Evolutionary conservation across 2,113 vertebrate species (phyloP), one percentile per base, ranked within the genome.

Genomic region (Zosterops borbonicus): DNA sequence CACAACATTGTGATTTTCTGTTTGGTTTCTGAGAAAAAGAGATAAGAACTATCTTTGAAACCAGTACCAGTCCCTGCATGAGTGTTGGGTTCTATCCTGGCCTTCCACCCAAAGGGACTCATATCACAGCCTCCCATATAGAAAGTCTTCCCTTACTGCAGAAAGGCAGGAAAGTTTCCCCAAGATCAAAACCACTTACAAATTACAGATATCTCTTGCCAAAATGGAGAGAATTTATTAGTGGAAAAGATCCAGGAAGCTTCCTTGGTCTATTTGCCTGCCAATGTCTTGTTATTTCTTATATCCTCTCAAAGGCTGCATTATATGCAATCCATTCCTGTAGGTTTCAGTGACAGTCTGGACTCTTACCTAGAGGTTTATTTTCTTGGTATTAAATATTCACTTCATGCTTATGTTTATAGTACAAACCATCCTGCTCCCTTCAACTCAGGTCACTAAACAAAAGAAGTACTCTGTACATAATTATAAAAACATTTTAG

Each of bases 1-100:
- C 47, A 83, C 39, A 93, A 46, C 68, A 41, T 46, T 65, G 27
- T 93, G 79, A 92, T 88, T 93, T 94, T 94, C 75, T 94, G 71
- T 35, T 81, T 90, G 50, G 35, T 85, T 92, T 86, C 79, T 90
- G 68, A 90, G 63, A 44, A 52, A 28, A 58, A 46, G 60, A 74
- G 79, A 79, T 86, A 83, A 83, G 73, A 78, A 64, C 64, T 33
- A 16, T 67, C 55, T 80, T 78, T 94, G 50, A 67, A 62, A 91
- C 33, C 46, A 33, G 44, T 41, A 91, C 47, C 78, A 83, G 47
- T n/a, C 68, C 35, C 68, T 55, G 15, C 5, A 3, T 18, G 46
- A 90, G 24, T 39, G 64, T 59, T 0, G 0, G 19, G 78, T 68
- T 63, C 44, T 64, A 31, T 25, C 16, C 47, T 56, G 47, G 47